These are phyloP conservation scores for Cataglyphis rosenhaueri DNA, from an alignment of 2,888 invertebrate genomes.

Conservation along the genomic window DNA sequence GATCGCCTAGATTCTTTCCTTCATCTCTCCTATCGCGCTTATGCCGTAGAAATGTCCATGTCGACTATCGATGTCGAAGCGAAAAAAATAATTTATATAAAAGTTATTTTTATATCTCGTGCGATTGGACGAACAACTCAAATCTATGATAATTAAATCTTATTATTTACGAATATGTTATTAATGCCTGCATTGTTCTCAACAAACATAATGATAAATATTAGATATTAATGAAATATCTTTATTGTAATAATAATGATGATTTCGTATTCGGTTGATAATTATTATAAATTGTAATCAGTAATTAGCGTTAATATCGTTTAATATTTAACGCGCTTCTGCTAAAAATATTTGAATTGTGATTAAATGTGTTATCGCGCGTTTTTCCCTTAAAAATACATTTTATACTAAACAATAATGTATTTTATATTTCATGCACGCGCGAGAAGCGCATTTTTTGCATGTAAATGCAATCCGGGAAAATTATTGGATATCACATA, in stretches of 20 bases:
- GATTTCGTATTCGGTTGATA: neutral
- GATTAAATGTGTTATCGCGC: neutral
- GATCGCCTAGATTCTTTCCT: constrained; percentile 60
- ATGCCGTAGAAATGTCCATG: constrained; percentile 50
- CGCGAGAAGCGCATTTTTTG: neutral
- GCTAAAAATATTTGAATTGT: constrained; percentile 3
- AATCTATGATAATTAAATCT: constrained; percentile 8
- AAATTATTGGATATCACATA: neutral
- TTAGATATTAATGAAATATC: constrained; percentile 19
- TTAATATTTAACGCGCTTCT: neutral
- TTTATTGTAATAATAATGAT: neutral
- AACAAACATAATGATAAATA: neutral
- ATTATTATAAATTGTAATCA: constrained; percentile 2
- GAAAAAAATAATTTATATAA: constrained; percentile 29
- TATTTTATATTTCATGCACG: neutral
- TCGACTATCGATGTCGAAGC: neutral
- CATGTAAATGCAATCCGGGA: neutral
- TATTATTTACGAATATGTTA: neutral
- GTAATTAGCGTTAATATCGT: neutral
- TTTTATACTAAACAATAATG: neutral
- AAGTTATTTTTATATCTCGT: constrained; percentile 42
- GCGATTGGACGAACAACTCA: constrained; percentile 24
- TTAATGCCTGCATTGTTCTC: constrained; percentile 7
- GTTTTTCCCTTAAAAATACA: neutral
- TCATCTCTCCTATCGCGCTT: constrained; percentile 52